A percentile compares a stretch with the other conserved stretches of the same genome.
These are phyloP conservation scores for Sturmia bella DNA, from an alignment of 2,888 invertebrate species.

Conservation along the genomic window DNA sequence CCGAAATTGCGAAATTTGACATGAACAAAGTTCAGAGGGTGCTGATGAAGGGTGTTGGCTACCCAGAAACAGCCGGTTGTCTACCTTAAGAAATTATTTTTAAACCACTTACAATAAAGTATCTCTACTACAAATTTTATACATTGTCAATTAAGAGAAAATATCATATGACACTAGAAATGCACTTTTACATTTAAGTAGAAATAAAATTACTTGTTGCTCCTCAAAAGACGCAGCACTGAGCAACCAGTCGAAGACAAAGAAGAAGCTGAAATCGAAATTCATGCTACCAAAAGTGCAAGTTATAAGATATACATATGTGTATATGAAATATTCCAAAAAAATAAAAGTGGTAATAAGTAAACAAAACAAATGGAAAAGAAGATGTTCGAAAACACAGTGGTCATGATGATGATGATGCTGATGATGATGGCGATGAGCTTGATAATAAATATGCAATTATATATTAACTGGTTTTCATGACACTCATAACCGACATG, in stretches of 20 bases:
- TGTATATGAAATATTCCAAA: constrained; percentile 26
- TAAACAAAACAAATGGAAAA: constrained; percentile 32
- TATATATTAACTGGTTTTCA: constrained; percentile 69
- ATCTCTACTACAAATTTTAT: neutral
- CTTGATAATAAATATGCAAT: constrained; percentile 68
- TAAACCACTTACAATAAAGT: too few relatives aligned
- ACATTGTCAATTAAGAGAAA: neutral
- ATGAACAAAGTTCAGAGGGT: too few relatives aligned
- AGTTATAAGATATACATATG: constrained; percentile 22
- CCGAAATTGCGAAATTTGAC: too few relatives aligned
- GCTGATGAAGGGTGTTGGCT: too few relatives aligned
- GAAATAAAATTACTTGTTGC: constrained; percentile 28
- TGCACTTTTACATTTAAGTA: constrained; percentile 64
- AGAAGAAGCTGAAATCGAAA: constrained; percentile 7
- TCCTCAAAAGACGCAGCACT: constrained; percentile 18
- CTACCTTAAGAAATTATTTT: too few relatives aligned
- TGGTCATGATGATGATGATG: constrained; percentile 15
- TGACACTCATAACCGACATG: constrained; percentile 71
- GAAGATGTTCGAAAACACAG: neutral
- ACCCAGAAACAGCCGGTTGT: too few relatives aligned
- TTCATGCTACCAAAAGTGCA: constrained; percentile 34
- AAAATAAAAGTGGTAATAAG: constrained; percentile 43
- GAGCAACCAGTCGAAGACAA: constrained; percentile 16
- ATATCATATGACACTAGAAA: constrained; percentile 38
- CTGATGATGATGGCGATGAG: constrained; percentile 52